phyloP scores from a whole-genome alignment of 1,140 invertebrate species.

The Drosophila persimilis region DNA sequence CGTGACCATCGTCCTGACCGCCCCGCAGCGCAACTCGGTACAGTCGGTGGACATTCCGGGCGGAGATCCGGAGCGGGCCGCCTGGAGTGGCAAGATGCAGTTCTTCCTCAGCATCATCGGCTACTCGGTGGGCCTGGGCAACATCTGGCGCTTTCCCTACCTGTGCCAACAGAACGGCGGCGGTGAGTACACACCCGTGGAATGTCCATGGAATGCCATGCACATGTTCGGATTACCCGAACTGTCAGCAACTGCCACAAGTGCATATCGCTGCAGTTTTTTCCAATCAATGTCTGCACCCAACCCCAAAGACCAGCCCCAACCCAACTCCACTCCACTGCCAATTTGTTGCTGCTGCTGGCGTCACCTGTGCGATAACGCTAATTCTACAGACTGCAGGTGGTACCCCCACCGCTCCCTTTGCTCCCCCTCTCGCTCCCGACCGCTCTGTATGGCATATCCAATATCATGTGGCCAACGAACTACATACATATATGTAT shows the following conservation, averaged over 20 bases:
- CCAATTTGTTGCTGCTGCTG: conserved; percentile 9
- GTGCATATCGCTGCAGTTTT: conserved; percentile 32
- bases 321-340: not conserved
- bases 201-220: conserved; percentile 1
- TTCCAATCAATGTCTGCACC: conserved; percentile 33
- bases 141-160: conserved; percentile 98
- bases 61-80: conserved; percentile 86
- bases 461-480: conserved; percentile 60
- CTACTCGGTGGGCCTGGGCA: conserved; percentile 95
- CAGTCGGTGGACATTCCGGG: conserved; percentile 83
- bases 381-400: conserved; percentile 32
- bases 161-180: conserved; percentile 97
- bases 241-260: conserved; percentile 8
- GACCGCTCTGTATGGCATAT: conserved; percentile 27
- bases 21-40: conserved; percentile 84
- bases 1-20: conserved; percentile 87
- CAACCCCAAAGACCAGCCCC: not conserved
- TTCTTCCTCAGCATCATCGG: conserved; percentile 96
- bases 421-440: not conserved
- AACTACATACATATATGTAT: conserved; percentile 1
- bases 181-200: conserved; percentile 86
- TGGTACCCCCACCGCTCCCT: conserved; percentile 1
- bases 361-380: conserved; percentile 46
- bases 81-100: conserved; percentile 93
- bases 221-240: conserved; percentile 28